A percentile compares a stretch with the other conserved stretches of the same genome.
phyloP scores from a whole-genome alignment of 2,888 invertebrate genomes.

The Gari tellinella region DNA sequence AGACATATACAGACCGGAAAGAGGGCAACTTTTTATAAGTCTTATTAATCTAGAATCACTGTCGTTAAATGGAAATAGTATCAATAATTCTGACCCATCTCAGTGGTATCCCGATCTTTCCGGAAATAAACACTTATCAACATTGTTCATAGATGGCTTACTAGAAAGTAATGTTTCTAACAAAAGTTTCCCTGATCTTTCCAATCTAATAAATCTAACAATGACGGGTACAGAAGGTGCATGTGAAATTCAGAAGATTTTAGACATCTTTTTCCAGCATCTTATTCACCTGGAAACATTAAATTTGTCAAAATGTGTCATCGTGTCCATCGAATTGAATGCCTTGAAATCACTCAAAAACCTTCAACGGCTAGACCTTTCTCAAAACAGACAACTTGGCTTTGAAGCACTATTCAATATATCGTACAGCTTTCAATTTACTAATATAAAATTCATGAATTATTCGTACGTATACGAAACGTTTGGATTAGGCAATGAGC shows the following conservation, averaged over 20 bases:
- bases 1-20: background rate
- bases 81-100: no score
- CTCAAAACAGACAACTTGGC: background rate
- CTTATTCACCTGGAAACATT: background rate
- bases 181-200: background rate
- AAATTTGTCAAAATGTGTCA: slow-evolving; percentile 1
- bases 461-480: no score
- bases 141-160: no score
- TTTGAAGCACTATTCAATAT: background rate
- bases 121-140: no score
- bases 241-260: background rate
- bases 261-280: background rate
- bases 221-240: background rate
- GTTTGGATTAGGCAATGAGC: background rate
- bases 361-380: no score
- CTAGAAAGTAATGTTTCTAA: background rate
- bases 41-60: slow-evolving; percentile 2
- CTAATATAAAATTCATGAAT: no score
- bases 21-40: no score
- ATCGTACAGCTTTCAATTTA: background rate
- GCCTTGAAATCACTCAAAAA: background rate
- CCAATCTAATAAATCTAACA: background rate
- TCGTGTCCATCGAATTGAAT: background rate
- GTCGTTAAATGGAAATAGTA: background rate
- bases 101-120: no score